Evolutionary conservation across 2,113 vertebrate species (phyloP).

Genomic region (Calypte anna): DNA sequence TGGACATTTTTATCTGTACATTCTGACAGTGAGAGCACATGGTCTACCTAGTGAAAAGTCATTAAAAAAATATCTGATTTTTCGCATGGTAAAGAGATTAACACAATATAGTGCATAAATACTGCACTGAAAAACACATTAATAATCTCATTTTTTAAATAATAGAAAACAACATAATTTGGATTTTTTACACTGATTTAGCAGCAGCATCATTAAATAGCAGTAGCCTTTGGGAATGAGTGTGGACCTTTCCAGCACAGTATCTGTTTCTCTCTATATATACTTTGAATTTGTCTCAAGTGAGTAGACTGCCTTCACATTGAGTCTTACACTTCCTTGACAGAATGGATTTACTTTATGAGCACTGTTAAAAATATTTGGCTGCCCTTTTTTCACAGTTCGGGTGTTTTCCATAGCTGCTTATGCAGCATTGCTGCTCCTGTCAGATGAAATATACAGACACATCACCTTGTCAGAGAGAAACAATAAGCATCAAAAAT

Average conservation of each 20-base stretch:
- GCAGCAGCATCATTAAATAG: background rate
- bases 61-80: background rate
- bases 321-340: background rate
- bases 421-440: constrained; percentile 1
- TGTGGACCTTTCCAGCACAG: background rate
- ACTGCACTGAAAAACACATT: background rate
- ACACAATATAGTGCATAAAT: background rate
- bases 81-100: background rate
- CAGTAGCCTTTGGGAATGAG: background rate
- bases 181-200: background rate
- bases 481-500: constrained; percentile 18
- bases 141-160: background rate
- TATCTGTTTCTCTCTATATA: background rate
- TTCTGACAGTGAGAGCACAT: background rate
- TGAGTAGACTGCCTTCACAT: background rate
- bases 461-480: background rate
- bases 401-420: background rate
- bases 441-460: constrained; percentile 1
- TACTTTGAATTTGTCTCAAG: background rate
- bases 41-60: background rate
- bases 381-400: background rate
- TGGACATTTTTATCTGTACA: background rate
- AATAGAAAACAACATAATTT: background rate
- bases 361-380: background rate
- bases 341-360: background rate